Percentiles rank a stretch among this genome's conserved stretches.
Evolutionary conservation across 2,888 invertebrate genomes (phyloP).

Genomic region (Opisthograptis luteolata): DNA sequence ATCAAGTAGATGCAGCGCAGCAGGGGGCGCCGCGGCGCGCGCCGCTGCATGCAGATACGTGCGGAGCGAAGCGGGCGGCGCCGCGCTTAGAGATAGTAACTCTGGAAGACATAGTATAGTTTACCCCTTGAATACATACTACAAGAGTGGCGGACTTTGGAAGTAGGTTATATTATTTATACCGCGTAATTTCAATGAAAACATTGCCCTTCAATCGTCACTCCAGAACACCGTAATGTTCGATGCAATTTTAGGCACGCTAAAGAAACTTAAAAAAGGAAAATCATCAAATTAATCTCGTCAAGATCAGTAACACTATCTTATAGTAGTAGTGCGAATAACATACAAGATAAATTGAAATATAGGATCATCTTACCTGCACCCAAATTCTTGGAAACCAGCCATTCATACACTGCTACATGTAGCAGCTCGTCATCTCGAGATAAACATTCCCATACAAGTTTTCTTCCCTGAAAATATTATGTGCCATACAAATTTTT

Average conservation of each 20-base stretch:
- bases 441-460: conserved; percentile 87
- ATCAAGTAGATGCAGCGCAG: conserved; percentile 88
- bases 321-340: too few relatives aligned
- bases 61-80: conserved; percentile 89
- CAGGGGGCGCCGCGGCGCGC: conserved; percentile 82
- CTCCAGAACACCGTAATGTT: too few relatives aligned
- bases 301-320: too few relatives aligned
- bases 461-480: conserved; percentile 70
- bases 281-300: too few relatives aligned
- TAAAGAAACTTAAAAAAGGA: too few relatives aligned
- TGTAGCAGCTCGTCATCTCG: conserved; percentile 95
- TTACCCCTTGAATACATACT: too few relatives aligned
- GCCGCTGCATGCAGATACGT: conserved; percentile 87
- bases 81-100: conserved; percentile 85
- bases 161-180: too few relatives aligned
- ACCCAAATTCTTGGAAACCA: conserved; percentile 90
- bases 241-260: too few relatives aligned
- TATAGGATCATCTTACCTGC: conserved; percentile 55
- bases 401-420: conserved; percentile 96
- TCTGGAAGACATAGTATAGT: conserved; percentile 67
- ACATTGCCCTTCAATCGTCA: too few relatives aligned
- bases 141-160: too few relatives aligned
- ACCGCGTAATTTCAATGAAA: too few relatives aligned
- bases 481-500: too few relatives aligned
- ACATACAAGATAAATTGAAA: neutral